Evolutionary conservation across 64 coral and sea anemone genomes (phyloP).

Genomic region (Montipora cactus): DNA sequence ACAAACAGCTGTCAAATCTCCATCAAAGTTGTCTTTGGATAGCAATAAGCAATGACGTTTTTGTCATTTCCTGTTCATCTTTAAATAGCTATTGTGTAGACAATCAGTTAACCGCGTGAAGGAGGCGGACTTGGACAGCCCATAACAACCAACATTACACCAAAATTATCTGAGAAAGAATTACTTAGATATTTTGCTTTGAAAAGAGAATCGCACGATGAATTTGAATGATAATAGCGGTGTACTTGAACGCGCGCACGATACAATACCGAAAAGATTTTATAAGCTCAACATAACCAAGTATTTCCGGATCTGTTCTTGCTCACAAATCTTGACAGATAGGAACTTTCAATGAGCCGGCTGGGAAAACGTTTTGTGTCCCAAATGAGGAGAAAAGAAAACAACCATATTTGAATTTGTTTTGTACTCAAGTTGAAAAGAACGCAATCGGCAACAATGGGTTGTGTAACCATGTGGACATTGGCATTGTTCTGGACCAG

Average conservation of each 20-base stretch:
- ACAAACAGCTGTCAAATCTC: slow-evolving; percentile 50
- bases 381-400: slow-evolving; percentile 34
- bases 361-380: slow-evolving; percentile 17
- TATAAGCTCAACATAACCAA: slow-evolving; percentile 56
- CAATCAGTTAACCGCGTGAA: slow-evolving; percentile 64
- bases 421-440: slow-evolving; percentile 56
- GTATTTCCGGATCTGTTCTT: slow-evolving; percentile 52
- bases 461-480: slow-evolving; percentile 46
- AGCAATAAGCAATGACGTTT: slow-evolving; percentile 62
- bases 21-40: slow-evolving; percentile 62
- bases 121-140: slow-evolving; percentile 74
- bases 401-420: slow-evolving; percentile 50
- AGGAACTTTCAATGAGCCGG: slow-evolving; percentile 5
- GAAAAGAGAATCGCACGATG: slow-evolving; percentile 47
- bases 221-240: slow-evolving; percentile 66
- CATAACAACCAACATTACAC: slow-evolving; percentile 72
- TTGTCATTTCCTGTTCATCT: slow-evolving; percentile 76
- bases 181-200: slow-evolving; percentile 64
- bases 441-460: slow-evolving; percentile 26
- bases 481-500: slow-evolving; percentile 3
- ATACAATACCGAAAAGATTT: slow-evolving; percentile 63
- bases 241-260: slow-evolving; percentile 26
- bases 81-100: slow-evolving; percentile 72
- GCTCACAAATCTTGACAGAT: slow-evolving; percentile 44
- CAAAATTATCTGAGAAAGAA: slow-evolving; percentile 72